Percentiles rank a stretch among this genome's conserved stretches.
Evolutionary conservation across 2,113 vertebrate species (phyloP).

Genomic region (Peromyscus polionotus): DNA sequence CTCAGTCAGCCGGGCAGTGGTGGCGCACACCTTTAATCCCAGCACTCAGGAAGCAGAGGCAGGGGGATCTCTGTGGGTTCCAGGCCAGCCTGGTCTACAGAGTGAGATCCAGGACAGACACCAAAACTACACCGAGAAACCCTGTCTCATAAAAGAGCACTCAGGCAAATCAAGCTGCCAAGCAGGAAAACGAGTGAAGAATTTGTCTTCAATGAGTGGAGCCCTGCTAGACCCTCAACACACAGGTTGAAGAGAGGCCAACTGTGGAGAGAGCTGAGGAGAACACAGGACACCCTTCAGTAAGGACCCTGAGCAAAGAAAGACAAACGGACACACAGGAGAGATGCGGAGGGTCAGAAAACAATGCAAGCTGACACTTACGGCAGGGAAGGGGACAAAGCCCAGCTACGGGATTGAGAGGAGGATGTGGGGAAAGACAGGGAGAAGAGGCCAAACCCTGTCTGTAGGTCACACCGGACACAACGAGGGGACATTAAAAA

Average conservation of each 20-base stretch:
- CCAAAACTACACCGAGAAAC: too few relatives aligned
- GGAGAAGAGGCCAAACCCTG: not conserved
- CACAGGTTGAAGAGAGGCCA: not conserved
- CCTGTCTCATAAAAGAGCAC: not conserved
- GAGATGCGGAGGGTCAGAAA: not conserved
- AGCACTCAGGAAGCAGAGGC: too few relatives aligned
- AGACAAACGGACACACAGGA: not conserved
- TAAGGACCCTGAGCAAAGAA: not conserved
- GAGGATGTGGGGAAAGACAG: not conserved
- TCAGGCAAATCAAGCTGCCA: constrained; percentile 9
- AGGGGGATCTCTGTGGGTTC: too few relatives aligned
- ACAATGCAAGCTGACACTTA: not conserved
- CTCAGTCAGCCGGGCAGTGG: too few relatives aligned
- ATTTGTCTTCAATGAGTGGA: constrained; percentile 14
- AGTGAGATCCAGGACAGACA: too few relatives aligned
- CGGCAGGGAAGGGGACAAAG: not conserved
- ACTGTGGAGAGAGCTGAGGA: constrained; percentile 1
- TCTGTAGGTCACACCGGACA: not conserved
- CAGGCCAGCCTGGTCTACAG: too few relatives aligned
- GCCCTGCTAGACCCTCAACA: not conserved
- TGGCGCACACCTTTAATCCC: too few relatives aligned
- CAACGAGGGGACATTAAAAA: not conserved
- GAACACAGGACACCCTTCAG: constrained; percentile 2
- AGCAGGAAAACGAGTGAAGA: constrained; percentile 1
- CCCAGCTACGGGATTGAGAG: not conserved